phyloP scores from a whole-genome alignment of 2,888 invertebrate species.

The Eudasyphora cyanicolor region DNA sequence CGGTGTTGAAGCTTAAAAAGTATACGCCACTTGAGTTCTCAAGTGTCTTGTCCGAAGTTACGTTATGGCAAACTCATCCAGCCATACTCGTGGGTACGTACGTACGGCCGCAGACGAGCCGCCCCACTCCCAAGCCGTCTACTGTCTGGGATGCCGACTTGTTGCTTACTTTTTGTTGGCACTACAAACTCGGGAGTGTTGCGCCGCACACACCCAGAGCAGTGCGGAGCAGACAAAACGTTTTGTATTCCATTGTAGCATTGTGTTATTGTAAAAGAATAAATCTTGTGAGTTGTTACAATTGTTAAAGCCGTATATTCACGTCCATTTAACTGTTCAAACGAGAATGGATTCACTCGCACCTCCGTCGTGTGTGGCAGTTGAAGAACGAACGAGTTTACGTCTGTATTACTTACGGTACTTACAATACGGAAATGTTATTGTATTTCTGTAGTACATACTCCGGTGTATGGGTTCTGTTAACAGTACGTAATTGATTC shows the following conservation, averaged over 20 bases:
- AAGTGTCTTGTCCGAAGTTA: constrained; percentile 69
- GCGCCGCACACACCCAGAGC: not conserved
- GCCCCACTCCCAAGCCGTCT: constrained; percentile 14
- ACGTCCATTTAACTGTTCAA: too few species aligned
- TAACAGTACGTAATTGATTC: not conserved
- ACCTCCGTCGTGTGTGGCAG: not conserved
- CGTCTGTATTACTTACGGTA: constrained; percentile 8
- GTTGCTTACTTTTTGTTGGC: constrained; percentile 19
- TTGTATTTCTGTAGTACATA: not conserved
- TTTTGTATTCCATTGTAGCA: constrained; percentile 26
- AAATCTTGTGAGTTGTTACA: constrained; percentile 22
- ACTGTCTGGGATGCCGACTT: constrained; percentile 34
- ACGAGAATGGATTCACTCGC: not conserved
- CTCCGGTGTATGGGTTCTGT: not conserved
- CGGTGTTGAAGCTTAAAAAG: constrained; percentile 67
- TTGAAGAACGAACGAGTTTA: constrained; percentile 9
- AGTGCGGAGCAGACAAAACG: not conserved
- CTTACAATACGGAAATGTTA: constrained; percentile 1
- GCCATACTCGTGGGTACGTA: not conserved
- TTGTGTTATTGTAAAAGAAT: constrained; percentile 26
- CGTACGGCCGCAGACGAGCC: constrained; percentile 1
- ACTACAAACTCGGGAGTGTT: not conserved
- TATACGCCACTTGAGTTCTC: constrained; percentile 72
- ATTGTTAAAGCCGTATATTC: not conserved
- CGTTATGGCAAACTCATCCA: constrained; percentile 44